These are phyloP conservation scores for Orthochromis indermauri DNA, from an alignment of 2,113 vertebrate genomes.

Conservation along the genomic window DNA sequence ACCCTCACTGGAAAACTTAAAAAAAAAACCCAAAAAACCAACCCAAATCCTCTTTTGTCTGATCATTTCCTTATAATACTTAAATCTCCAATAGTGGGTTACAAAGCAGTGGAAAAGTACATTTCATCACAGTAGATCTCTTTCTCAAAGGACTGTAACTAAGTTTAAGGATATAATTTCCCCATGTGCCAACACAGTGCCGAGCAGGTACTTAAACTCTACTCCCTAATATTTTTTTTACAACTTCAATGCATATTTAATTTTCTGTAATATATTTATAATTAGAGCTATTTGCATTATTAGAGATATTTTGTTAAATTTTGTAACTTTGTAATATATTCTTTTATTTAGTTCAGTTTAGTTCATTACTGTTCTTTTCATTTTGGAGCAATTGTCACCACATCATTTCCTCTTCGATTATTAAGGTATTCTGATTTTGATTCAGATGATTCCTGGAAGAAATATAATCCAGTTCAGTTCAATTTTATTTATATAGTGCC, in stretches of 20 bases:
- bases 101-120: background rate
- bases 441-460: background rate
- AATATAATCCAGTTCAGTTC: background rate
- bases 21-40: background rate
- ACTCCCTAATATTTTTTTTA: background rate
- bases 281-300: background rate
- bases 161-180: background rate
- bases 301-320: background rate
- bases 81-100: background rate
- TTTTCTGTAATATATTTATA: background rate
- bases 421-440: background rate
- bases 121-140: background rate
- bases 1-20: background rate
- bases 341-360: background rate
- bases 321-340: background rate
- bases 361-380: background rate
- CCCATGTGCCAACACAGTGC: background rate
- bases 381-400: background rate
- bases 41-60: background rate
- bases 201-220: background rate
- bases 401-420: background rate
- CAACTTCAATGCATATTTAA: background rate
- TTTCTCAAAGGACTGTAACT: background rate
- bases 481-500: background rate
- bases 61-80: background rate